Conservation (phyloP, 2,888 invertebrate genomes). For the Clusia tigrina region DNA sequence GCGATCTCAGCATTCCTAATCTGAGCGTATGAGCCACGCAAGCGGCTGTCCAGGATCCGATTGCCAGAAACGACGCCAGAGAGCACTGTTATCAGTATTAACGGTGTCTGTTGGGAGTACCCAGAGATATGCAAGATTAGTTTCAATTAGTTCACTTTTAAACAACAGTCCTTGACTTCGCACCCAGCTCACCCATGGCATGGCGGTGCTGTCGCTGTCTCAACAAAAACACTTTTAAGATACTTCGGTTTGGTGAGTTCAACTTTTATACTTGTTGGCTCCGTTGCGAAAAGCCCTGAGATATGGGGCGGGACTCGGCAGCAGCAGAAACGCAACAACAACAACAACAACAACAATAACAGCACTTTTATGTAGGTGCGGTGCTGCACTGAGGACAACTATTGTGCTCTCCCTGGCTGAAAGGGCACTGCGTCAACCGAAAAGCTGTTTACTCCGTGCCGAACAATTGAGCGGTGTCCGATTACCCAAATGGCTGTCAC, state of each 20-base stretch:
- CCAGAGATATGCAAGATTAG: neutral
- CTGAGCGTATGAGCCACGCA: conserved; percentile 11
- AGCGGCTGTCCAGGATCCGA: conserved; percentile 36
- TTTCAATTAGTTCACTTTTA: conserved; percentile 28
- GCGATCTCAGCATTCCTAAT: neutral
- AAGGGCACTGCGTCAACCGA: no score
- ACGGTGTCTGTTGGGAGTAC: conserved; percentile 30
- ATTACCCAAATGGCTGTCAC: no score
- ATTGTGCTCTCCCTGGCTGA: no score
- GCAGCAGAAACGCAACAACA: no score
- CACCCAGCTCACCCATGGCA: conserved; percentile 34
- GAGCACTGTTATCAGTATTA: conserved; percentile 34
- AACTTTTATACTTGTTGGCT: conserved; percentile 4
- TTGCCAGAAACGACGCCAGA: conserved; percentile 36
- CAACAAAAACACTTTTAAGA: neutral
- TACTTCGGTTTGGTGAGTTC: neutral
- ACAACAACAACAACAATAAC: no score
- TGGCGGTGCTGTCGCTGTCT: conserved; percentile 22
- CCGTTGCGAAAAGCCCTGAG: no score
- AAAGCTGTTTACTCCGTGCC: no score
- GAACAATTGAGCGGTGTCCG: no score
- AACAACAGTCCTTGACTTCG: conserved; percentile 24
- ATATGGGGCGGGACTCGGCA: no score
- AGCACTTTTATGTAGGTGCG: no score
- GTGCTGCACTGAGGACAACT: no score